Base-by-base conservation (phyloP, 2,888 invertebrate genomes). In the Boloria selene region DNA sequence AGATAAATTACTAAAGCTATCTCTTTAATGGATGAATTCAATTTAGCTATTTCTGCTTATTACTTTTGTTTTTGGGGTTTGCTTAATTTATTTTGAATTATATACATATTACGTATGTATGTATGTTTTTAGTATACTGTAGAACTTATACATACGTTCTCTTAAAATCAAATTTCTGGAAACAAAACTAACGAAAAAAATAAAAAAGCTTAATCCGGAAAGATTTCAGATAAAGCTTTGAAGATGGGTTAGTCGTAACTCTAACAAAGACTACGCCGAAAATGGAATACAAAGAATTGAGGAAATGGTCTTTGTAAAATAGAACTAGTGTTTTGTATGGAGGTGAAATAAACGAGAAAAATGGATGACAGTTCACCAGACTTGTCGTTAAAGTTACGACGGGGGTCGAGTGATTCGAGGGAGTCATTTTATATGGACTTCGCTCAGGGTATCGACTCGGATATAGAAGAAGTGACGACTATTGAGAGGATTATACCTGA, bases 371-470 rank as follows among this genome's bases (percentile, higher is more conserved):
- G 96, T 85, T 97, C 97, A 68, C 96, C 97, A 70, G 97, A 97
- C 89, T 90, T 97, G 88, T 97, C 97, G 91, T 93, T 97, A 73
- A 96, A 97, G 90, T 89, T 97, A 83, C 94, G 97, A 75, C 94
- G 97, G 67, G 96, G 97, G 61, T 97, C 96, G 47, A 96, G 96
- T 83, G 97, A 97, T 87, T 97, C 97, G 45, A 93, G 97, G 72
- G 97, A 97, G 86, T 97, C 96, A 64, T 97, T 97, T 85, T 97
- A 97, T 81, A 96, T 97, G 97, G 97, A 97, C 89, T 96, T 97
- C 83, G 97, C 96, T 78, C 96, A 96, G 92, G 97, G 97, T 69
- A 97, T 97, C 83, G 97, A 97, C 87, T 97, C 97, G 18, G 97
- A 97, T 82, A 97, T 97, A 78, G 97, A 97, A 84, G 97, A 97